phyloP scores from a whole-genome alignment of 2,888 invertebrate genomes.

The Lysandra coridon region DNA sequence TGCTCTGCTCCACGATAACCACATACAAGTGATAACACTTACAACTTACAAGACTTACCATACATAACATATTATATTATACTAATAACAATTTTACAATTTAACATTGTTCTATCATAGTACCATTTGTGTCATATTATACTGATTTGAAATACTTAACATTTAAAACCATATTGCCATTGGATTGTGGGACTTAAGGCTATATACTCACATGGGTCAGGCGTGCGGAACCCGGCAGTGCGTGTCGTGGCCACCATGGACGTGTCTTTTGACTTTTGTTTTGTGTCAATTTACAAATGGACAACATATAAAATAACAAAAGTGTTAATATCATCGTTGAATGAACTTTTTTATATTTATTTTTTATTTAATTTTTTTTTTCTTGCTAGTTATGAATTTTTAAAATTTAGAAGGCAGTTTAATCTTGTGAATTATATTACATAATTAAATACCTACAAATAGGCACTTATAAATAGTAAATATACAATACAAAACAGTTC shows the following conservation, averaged over 20 bases:
- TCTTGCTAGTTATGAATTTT: background rate
- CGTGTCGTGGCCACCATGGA: conserved; percentile 62
- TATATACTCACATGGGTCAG: conserved; percentile 71
- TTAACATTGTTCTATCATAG: background rate
- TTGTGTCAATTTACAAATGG: conserved; percentile 81
- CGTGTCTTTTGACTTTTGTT: conserved; percentile 77
- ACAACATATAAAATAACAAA: conserved; percentile 81
- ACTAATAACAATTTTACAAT: background rate
- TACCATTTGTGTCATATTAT: background rate
- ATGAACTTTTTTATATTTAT: conserved; percentile 45
- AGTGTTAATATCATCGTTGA: conserved; percentile 80
- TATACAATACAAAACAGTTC: background rate
- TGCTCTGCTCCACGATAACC: too few relatives aligned
- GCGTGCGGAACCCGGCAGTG: conserved; percentile 49
- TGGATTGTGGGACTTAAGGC: conserved; percentile 48
- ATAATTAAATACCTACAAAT: conserved; percentile 22
- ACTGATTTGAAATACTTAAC: background rate
- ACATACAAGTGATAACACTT: too few relatives aligned
- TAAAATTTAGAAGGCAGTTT: background rate
- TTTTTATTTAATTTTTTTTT: conserved; percentile 37
- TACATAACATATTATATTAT: too few relatives aligned
- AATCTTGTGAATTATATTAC: background rate
- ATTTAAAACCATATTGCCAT: conserved; percentile 33
- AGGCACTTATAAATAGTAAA: background rate
- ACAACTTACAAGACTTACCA: too few relatives aligned